These are phyloP conservation scores for Orthonyx spaldingii DNA, from an alignment of 2,113 vertebrate genomes.

Conservation along the genomic window DNA sequence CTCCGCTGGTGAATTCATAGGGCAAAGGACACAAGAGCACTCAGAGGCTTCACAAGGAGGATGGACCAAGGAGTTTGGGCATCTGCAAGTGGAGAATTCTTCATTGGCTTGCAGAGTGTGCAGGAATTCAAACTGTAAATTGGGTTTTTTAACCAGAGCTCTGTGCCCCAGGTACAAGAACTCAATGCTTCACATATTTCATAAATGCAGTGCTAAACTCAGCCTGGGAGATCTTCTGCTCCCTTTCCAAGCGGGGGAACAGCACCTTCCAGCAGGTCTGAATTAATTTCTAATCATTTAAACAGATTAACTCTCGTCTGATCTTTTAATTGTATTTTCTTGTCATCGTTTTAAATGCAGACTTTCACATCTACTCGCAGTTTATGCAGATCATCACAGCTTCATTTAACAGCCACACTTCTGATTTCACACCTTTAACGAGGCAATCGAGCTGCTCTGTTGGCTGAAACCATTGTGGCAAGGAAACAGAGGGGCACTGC, in stretches of 20 bases:
- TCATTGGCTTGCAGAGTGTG: background rate
- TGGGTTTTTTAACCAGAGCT: background rate
- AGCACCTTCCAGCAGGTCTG: background rate
- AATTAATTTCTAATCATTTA: background rate
- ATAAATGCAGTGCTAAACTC: background rate
- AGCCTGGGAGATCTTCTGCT: background rate
- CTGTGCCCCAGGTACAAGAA: background rate
- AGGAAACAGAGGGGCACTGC: background rate
- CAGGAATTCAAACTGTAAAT: background rate
- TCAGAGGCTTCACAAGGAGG: background rate
- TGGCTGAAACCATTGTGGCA: background rate
- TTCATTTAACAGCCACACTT: background rate
- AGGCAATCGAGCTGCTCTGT: background rate
- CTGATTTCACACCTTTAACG: background rate
- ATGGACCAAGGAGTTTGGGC: background rate
- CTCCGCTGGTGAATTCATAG: background rate
- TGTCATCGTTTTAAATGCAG: background rate
- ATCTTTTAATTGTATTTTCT: background rate
- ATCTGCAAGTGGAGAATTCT: background rate
- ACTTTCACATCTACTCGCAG: background rate
- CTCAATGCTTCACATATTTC: accelerated
- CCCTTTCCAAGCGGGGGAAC: background rate
- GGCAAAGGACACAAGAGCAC: background rate
- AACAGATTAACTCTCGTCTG: background rate
- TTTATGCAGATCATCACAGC: background rate